phyloP scores from a whole-genome alignment of 2,113 vertebrate genomes.

The Poeciliopsis retropinna region DNA sequence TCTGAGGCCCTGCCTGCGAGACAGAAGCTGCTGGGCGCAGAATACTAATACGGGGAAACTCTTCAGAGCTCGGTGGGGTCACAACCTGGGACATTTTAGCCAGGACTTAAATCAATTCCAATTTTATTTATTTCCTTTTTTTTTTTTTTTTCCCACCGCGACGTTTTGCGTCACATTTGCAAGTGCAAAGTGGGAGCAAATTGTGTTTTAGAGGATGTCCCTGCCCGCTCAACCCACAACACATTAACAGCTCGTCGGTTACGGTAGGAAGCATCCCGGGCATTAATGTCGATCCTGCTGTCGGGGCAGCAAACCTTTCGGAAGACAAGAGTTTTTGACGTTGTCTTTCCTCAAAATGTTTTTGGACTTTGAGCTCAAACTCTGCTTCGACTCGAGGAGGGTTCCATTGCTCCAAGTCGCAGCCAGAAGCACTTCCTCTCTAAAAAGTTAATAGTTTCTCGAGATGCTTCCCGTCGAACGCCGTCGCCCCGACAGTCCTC shows the following conservation, averaged over 20 bases:
- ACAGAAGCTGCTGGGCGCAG: slow-evolving; percentile 40
- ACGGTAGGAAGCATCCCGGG: slow-evolving; percentile 32
- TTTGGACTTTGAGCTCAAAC: background rate
- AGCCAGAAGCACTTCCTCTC: slow-evolving; percentile 13
- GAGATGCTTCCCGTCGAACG: slow-evolving; percentile 2
- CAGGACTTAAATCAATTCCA: slow-evolving; percentile 76
- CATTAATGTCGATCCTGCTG: slow-evolving; percentile 38
- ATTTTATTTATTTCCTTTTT: slow-evolving; percentile 41
- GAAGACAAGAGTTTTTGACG: background rate
- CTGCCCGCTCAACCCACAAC: slow-evolving; percentile 57
- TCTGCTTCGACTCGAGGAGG: background rate
- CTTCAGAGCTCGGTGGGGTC: slow-evolving; percentile 65
- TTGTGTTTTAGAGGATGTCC: slow-evolving; percentile 54
- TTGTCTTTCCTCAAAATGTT: background rate
- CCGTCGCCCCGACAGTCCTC: background rate
- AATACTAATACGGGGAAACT: slow-evolving; percentile 72
- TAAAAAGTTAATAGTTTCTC: slow-evolving; percentile 12
- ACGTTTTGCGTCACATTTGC: slow-evolving; percentile 67
- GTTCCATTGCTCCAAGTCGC: background rate
- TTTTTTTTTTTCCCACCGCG: slow-evolving; percentile 15
- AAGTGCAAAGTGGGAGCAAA: slow-evolving; percentile 58
- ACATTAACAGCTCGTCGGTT: slow-evolving; percentile 49
- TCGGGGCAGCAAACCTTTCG: slow-evolving; percentile 2
- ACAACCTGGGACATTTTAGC: slow-evolving; percentile 66
- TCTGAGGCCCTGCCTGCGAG: slow-evolving; percentile 51